Base-by-base conservation (phyloP, 2,113 vertebrate species). In the Grantiella picta region DNA sequence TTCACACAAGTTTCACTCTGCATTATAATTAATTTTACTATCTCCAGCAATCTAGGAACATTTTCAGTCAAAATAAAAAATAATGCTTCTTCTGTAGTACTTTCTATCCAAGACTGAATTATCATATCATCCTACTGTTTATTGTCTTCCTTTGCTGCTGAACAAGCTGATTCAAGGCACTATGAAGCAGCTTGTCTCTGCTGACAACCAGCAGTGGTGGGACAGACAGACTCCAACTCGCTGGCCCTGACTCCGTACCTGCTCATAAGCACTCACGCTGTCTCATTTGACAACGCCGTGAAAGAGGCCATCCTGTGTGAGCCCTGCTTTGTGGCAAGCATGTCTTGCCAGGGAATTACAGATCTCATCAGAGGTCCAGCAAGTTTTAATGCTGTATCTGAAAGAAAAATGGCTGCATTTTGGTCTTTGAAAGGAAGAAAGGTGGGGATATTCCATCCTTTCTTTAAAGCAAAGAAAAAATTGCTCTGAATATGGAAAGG, bases 11-110 rank as follows among this genome's bases (percentile, higher is more conserved):
- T 42, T 42, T 42, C 10, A 90, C 59, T 88, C 12, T 75, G 44
- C 52, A 27, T 29, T 84, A 40, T 71, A 83, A 66, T 68, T 86
- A 75, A 29, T n/a, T 86, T 82, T 64, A 81, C n/a, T 60, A 60
- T 54, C 88, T 88, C 40, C 36, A 53, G 52, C 38, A 54, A n/a
- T 20, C 2, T 2, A 85, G 87, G 22, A 89, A 42, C 8, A 81
- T 49, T 82, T 85, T 71, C 71, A 73, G 52, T 59, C 64, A 90
- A 86, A 93, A 68, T 50, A 90, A 87, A 57, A 92, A 95, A 89
- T 40, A 75, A 47, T 45, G 49, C 10, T 84, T 81, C 28, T 84
- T 79, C 78, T 82, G 2, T 31, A 45, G 36, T 69, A 65, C 40
- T 69, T 84, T 60, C 56, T 70, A 5, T 53, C 29, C n/a, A 36